Evolutionary conservation across 2,797 vertebrate species (phyloP).

Genomic region (Ispidina picta): DNA sequence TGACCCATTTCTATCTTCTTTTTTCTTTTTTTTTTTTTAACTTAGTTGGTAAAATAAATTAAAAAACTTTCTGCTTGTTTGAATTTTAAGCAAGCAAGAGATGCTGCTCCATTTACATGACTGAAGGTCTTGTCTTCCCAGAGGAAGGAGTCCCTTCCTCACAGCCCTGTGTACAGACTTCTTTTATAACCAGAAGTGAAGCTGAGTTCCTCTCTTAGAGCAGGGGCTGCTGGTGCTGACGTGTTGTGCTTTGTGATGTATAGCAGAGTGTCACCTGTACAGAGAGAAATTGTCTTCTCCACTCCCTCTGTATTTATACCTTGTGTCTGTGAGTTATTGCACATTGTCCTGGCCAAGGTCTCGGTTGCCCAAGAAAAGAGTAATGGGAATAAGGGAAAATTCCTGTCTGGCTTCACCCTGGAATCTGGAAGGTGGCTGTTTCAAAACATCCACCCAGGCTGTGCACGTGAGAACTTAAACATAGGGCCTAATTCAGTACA

Average conservation of each 20-base stretch:
- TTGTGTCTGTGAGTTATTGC: constrained; percentile 38
- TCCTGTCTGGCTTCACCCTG: not conserved
- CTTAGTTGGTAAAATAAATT: not conserved
- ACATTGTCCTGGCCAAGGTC: constrained; percentile 46
- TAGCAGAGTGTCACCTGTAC: not conserved
- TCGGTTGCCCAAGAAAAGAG: not conserved
- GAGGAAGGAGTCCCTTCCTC: not conserved
- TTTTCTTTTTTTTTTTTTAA: not conserved
- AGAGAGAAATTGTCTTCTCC: constrained; percentile 52
- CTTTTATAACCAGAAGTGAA: not conserved
- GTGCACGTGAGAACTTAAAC: not conserved
- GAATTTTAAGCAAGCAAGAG: not conserved
- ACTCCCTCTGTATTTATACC: constrained; percentile 48
- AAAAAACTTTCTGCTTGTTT: not conserved
- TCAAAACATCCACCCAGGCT: not conserved
- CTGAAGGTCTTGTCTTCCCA: not conserved
- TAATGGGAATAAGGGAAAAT: not conserved
- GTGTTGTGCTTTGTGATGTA: not conserved
- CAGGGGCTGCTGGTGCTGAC: not conserved
- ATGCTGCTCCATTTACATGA: not conserved
- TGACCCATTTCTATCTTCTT: not conserved
- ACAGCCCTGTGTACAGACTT: not conserved
- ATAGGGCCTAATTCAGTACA: not conserved
- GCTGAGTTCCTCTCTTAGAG: not conserved
- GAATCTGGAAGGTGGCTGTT: not conserved